Evolutionary conservation across 2,888 invertebrate genomes (phyloP).

Genomic region (Marronus borbonicus): DNA sequence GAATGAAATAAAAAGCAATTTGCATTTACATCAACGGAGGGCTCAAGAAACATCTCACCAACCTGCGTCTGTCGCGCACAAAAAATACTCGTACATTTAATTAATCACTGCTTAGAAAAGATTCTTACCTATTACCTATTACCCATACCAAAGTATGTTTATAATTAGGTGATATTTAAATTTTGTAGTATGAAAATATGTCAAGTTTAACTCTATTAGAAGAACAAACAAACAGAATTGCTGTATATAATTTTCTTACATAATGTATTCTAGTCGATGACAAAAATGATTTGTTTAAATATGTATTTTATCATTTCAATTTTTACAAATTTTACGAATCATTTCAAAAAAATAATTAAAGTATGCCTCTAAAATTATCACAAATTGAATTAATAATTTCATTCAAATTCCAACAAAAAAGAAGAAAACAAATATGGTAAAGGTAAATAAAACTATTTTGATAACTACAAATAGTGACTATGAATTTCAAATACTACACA

Average conservation of each 20-base stretch:
- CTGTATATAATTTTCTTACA: background rate
- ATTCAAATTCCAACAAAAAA: background rate
- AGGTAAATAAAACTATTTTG: constrained; percentile 60
- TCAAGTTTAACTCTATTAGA: background rate
- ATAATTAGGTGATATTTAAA: constrained; percentile 23
- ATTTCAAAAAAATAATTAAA: constrained; percentile 48
- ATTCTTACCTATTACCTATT: background rate
- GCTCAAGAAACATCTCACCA: background rate
- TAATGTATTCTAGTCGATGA: no score
- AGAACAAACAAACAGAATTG: constrained; percentile 40
- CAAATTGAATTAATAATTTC: constrained; percentile 33
- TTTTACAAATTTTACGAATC: background rate
- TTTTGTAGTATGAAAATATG: constrained; percentile 28
- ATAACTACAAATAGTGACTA: no score
- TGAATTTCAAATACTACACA: constrained; percentile 3
- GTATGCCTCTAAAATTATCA: constrained; percentile 53
- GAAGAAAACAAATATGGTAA: constrained; percentile 11
- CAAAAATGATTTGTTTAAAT: no score
- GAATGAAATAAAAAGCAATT: background rate
- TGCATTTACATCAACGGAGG: background rate
- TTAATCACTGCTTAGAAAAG: background rate
- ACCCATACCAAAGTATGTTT: constrained; percentile 44
- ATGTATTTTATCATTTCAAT: background rate
- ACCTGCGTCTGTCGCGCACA: background rate
- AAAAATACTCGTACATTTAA: constrained; percentile 16